Percentiles rank a stretch among this genome's conserved stretches.
Conservation (phyloP, 2,113 vertebrate genomes). For the Ceratotherium simum region DNA sequence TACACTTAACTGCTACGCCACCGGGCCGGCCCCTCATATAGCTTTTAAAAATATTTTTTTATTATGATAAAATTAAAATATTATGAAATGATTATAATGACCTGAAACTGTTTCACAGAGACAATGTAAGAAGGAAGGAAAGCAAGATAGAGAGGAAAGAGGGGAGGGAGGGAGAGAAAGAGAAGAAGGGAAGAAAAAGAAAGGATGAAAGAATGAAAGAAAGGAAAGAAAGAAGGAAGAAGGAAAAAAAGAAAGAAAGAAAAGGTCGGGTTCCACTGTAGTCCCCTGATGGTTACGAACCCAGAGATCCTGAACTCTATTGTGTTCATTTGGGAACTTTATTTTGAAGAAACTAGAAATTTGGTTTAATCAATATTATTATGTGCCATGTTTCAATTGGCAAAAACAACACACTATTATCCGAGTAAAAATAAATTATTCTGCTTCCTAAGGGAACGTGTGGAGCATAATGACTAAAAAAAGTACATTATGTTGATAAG, state of each 20-base stretch:
- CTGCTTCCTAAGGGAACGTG: not conserved
- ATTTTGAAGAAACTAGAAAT: constrained; percentile 19
- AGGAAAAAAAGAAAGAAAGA: not conserved
- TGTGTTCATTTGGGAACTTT: not conserved
- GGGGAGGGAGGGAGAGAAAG: not conserved
- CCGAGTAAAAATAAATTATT: not conserved
- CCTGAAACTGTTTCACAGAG: not conserved
- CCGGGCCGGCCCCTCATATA: not conserved
- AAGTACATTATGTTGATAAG: not conserved
- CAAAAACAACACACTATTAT: not conserved
- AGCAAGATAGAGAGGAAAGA: not conserved
- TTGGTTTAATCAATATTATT: constrained; percentile 1
- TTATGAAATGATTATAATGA: not conserved
- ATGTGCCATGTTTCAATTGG: constrained; percentile 31
- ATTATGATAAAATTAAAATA: constrained; percentile 15
- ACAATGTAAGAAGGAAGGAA: not conserved
- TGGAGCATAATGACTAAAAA: not conserved
- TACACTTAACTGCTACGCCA: too few species aligned
- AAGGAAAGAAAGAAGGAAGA: accelerated
- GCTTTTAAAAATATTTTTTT: not conserved
- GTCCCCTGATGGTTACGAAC: not conserved
- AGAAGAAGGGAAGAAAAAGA: not conserved
- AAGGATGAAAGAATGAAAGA: too few species aligned
- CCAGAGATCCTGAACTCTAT: not conserved
- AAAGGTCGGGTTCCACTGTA: not conserved